Base-by-base conservation (phyloP, 1,140 invertebrate species). In the Drosophila pectinifera region DNA sequence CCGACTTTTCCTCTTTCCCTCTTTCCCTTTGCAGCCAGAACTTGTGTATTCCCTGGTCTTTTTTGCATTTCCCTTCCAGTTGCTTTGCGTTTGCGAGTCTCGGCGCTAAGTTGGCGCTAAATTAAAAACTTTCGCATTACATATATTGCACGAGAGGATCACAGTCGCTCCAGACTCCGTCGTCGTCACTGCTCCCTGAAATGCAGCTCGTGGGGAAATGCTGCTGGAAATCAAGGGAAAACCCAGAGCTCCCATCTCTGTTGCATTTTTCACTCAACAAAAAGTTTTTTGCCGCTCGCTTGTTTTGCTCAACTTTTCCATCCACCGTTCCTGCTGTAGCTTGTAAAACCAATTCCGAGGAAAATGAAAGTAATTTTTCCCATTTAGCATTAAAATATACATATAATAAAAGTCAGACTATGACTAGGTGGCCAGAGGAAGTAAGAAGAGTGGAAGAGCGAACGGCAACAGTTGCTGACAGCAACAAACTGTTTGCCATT, bases 331-430 rank as follows among this genome's bases (percentile, higher is more conserved):
- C 36, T 43, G 22, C 38, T 54, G 26, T 45, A 68, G 70, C 84
- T 89, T 88, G 80, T 89, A 89, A 90, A 89, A 89, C 84, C 84
- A 88, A 88, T 88, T 88, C 77, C 77, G 43, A 80, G 77, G 68
- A 90, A 89, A 89, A 89, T 89, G 84, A 89, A 89, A 89, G 84
- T 89, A 89, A 89, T 89, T 89, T 89, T 72, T 89, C 61, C 41
- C 77, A 88, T 88, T 89, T 88, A 80, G 68, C 80, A 88, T 88
- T 89, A 89, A 80, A 80, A 89, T 73, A 88, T 80, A 80, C 55
- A 79, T 75, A 77, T 73, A 63, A 80, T 79, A 83, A 89, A 83
- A 79, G 84, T 89, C 64, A 62, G 70, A 8, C 31, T 39, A 54
- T 58, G 70, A 8, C 31, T 39, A 54, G 58, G 16, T 45, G 41